A percentile compares a stretch with the other conserved stretches of the same genome.
Conservation (phyloP, 1,140 invertebrate species). For the Diabrotica undecimpunctata region DNA sequence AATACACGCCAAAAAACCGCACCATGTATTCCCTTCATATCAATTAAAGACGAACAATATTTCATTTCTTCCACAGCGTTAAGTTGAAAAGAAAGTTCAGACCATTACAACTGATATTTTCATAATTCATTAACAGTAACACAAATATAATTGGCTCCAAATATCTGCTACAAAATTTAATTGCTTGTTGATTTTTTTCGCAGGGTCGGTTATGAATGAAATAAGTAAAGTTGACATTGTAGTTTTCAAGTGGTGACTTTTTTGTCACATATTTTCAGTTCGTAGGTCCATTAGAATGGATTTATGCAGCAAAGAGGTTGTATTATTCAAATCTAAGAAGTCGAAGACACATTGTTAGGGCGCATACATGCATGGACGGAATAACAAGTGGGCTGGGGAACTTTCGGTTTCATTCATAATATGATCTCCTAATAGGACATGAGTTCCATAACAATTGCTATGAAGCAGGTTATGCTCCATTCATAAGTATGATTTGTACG, state of each 20-base stretch:
- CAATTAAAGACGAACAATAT: slow-evolving; percentile 10
- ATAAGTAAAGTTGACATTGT: slow-evolving; percentile 8
- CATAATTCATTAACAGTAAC: slow-evolving; percentile 29
- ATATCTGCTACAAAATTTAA: slow-evolving; percentile 27
- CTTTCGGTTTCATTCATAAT: slow-evolving; percentile 15
- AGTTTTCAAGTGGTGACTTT: slow-evolving; percentile 5
- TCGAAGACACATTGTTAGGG: slow-evolving; percentile 31
- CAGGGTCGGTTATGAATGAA: slow-evolving; percentile 11
- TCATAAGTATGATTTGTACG: slow-evolving; percentile 16
- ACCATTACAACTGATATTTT: slow-evolving; percentile 27
- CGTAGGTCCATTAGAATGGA: slow-evolving; percentile 24
- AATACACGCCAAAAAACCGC: too few species aligned
- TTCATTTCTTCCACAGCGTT: slow-evolving; percentile 9
- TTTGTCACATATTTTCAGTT: slow-evolving; percentile 16
- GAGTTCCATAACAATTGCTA: not conserved
- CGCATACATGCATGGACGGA: slow-evolving; percentile 18
- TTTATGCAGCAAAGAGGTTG: slow-evolving; percentile 22
- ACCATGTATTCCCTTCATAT: not conserved
- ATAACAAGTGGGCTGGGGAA: slow-evolving; percentile 19
- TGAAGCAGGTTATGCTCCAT: slow-evolving; percentile 15
- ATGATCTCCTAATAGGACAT: slow-evolving; percentile 7
- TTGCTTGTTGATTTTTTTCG: slow-evolving; percentile 22
- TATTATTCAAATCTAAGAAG: slow-evolving; percentile 20
- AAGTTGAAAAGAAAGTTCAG: slow-evolving; percentile 25
- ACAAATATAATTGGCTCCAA: slow-evolving; percentile 27